Evolutionary conservation across 1,140 invertebrate genomes (phyloP).

Genomic region (Melipona quadrifasciata): DNA sequence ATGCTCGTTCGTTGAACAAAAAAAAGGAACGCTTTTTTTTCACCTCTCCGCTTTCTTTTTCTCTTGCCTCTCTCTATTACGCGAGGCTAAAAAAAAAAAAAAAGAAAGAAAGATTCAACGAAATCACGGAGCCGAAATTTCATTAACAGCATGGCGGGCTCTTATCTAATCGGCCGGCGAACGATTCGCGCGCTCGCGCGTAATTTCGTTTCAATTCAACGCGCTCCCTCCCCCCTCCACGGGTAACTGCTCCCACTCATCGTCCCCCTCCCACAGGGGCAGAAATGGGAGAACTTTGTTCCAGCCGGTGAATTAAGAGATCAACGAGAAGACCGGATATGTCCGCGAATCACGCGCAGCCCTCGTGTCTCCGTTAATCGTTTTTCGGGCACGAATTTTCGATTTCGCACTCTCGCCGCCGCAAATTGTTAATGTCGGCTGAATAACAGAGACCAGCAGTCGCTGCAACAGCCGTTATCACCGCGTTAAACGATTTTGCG

Average conservation of each 20-base stretch:
- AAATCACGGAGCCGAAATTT: not conserved
- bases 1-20: not conserved
- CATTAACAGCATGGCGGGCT: not conserved
- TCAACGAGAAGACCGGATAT: not conserved
- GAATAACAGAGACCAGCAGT: constrained; percentile 8
- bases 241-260: no score
- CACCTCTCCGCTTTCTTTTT: not conserved
- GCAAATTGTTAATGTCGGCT: constrained; percentile 38
- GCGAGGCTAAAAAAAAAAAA: no score
- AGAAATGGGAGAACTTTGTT: not conserved
- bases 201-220: constrained; percentile 8
- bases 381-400: constrained; percentile 8
- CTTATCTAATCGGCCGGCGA: not conserved
- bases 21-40: not conserved
- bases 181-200: not conserved
- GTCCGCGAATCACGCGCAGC: not conserved
- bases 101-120: not conserved
- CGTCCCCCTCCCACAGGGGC: no score
- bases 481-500: not conserved
- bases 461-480: not conserved
- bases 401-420: constrained; percentile 13
- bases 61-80: not conserved
- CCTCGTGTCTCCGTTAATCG: constrained; percentile 21
- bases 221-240: not conserved
- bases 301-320: constrained; percentile 20